Base-by-base conservation (phyloP, 2,888 invertebrate species). In the Lasioglossum malachurum region DNA sequence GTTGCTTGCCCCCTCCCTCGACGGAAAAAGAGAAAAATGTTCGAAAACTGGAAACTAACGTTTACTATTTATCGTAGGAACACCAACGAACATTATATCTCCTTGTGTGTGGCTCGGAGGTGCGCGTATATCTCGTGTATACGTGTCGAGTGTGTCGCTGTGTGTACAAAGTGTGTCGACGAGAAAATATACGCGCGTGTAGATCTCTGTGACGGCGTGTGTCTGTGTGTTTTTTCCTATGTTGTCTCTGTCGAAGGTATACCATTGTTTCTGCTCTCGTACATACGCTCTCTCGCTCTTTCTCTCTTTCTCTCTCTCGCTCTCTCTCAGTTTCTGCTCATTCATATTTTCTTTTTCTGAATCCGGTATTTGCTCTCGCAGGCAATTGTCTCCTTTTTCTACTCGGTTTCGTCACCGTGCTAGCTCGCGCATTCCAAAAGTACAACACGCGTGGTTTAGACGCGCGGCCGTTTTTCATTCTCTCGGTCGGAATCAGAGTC, bases 401-500 rank as follows among this genome's bases (percentile, higher is more conserved):
- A 57, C n/a, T 57, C 57, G 75, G 79, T 72, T 78, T 82, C 84
- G 75, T 86, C 84, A 73, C 77, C 78, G 44, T 77, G 38, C 84
- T 82, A 82, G 69, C 78, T 82, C 78, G 83, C 76, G 80, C 69
- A 57, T 71, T 83, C 77, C 83, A 69, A 81, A 75, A 84, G 79
- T 82, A 78, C 31, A 64, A 64, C 57, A 19, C 64, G 31, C 64
- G 31, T n/a, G 73, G 82, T 91, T 94, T 94, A 95, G 92, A 95
- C 93, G 88, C 95, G 94, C 92, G 95, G 94, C 91, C 95, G 94
- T 93, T 93, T 95, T 92, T 94, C 94, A 89, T 92, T 94, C 92
- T 95, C 95, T 87, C 95, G 94, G 93, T 95, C 95, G 89, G 95
- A 95, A 94, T 95, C 95, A 91, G 95, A 95, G 90, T 94, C 94